Base-by-base conservation (phyloP, 1,140 invertebrate species). In the Calliphora vicina region DNA sequence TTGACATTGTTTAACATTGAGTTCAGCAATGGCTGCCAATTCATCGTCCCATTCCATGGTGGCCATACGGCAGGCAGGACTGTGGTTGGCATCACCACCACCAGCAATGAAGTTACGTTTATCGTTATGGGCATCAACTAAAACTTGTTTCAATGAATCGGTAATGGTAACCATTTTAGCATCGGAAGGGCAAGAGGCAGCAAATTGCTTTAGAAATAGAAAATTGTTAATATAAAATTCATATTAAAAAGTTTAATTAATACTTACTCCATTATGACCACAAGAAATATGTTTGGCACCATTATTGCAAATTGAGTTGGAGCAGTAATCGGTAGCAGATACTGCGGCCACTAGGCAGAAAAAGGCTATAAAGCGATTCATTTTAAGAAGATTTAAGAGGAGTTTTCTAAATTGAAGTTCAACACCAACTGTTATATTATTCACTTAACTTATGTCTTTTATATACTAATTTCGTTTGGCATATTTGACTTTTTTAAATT, bases 31-130 rank as follows among this genome's bases (percentile, higher is more conserved):
- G 8, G 80, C 83, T 43, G 88, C 87, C 76, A 90, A 81, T 45
- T 90, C 88, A 10, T 87, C 85, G 80, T 86, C 85, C 89, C 89
- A 90, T 78, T 86, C 76, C 76, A 88, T 89, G 50, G 88, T 89
- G 78, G 87, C 86, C 88, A 89, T 89, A 50, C 87, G 85, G 23
- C 87, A 87, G 61, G 88, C 88, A 43, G 86, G 74, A 0, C 43
- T 84, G 57, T 87, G 71, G 0, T 86, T 83, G n/a, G 74, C 78
- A 9, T 84, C 84, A 0, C 80, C 23, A 0, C 88, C 88, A 3
- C 87, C 85, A 17, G 88, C 88, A 29, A 89, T 85, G 10, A 82
- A 80, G 72, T 87, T 87, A 4, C 88, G 85, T n/a, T 88, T 83
- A n/a, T 81, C 23, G 73, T 89, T 89, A 20, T 85, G 83, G 8